Evolutionary conservation across 2,113 vertebrate species (phyloP).

Genomic region (Scartelaos histophorus): DNA sequence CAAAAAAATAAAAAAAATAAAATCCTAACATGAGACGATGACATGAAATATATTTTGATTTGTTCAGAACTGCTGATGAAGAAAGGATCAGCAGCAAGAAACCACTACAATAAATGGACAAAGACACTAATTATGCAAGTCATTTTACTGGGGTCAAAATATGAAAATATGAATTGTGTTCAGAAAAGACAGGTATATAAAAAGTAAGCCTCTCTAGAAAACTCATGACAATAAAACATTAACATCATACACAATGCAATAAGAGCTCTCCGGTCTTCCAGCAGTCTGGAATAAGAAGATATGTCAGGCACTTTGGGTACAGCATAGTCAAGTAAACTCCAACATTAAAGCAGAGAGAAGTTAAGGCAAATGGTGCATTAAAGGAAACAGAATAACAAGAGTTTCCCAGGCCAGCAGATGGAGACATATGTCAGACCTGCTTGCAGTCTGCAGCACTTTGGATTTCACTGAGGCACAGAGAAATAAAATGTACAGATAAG

Average conservation of each 20-base stretch:
- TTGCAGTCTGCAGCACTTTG: not conserved
- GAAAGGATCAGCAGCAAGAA: not conserved
- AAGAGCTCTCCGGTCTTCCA: not conserved
- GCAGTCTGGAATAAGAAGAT: not conserved
- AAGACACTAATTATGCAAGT: slow-evolving; percentile 1
- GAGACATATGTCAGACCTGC: not conserved
- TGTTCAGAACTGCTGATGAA: no score
- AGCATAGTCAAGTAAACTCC: not conserved
- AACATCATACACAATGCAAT: not conserved
- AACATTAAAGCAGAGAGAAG: not conserved
- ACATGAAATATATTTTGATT: no score
- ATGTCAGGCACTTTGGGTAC: not conserved
- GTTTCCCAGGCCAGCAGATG: not conserved
- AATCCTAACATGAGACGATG: no score
- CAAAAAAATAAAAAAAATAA: no score
- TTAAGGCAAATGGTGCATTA: not conserved
- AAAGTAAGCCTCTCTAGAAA: slow-evolving; percentile 2
- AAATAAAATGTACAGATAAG: not conserved
- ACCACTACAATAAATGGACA: not conserved
- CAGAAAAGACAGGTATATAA: not conserved
- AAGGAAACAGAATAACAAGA: not conserved
- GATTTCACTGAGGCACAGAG: not conserved
- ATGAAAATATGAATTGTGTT: not conserved
- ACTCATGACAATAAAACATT: not conserved
- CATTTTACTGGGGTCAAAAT: slow-evolving; percentile 3